phyloP scores from a whole-genome alignment of 2,797 vertebrate genomes.

The Delichon dasypus region DNA sequence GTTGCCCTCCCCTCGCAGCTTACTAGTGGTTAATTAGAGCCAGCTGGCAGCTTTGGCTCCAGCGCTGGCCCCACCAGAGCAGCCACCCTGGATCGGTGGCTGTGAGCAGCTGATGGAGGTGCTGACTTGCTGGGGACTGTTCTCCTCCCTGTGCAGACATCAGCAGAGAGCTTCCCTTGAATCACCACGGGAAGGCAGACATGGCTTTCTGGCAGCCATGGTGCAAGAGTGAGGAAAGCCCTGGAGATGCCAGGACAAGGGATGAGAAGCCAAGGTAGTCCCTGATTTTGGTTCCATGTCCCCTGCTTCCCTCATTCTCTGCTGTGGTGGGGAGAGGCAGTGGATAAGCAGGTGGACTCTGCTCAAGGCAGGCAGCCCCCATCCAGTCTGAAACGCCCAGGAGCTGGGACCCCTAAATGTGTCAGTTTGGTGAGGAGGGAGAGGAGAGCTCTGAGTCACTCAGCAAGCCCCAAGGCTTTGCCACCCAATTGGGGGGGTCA shows the following conservation, averaged over 20 bases:
- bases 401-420: neutral
- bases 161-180: neutral
- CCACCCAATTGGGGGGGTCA: rapidly evolving
- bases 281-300: neutral
- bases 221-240: neutral
- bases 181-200: neutral
- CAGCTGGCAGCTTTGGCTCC: neutral
- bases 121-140: rapidly evolving
- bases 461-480: neutral
- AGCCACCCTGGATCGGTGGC: neutral
- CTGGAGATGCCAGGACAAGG: neutral
- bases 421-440: neutral
- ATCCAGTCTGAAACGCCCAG: neutral
- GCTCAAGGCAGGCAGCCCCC: neutral
- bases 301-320: neutral
- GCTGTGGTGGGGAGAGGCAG: neutral
- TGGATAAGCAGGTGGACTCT: rapidly evolving
- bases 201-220: rapidly evolving
- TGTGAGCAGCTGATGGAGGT: neutral
- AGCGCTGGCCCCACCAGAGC: neutral
- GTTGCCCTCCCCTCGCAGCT: rapidly evolving
- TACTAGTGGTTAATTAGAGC: constrained; percentile 1
- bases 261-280: neutral
- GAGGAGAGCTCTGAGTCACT: neutral
- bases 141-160: neutral